phyloP scores from a whole-genome alignment of 2,888 invertebrate species.

The Metalampra italica region DNA sequence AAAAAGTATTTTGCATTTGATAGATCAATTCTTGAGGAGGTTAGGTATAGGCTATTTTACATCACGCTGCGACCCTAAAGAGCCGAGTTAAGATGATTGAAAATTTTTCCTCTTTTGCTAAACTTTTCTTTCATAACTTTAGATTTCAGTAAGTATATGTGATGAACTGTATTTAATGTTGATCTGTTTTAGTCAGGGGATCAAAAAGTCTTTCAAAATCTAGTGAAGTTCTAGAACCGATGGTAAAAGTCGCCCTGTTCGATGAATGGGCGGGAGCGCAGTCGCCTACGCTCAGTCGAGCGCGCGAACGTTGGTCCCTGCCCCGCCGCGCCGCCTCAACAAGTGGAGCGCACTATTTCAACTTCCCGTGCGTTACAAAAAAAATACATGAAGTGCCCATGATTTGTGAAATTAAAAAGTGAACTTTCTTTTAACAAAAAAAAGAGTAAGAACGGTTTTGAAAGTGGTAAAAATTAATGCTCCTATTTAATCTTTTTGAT shows the following conservation, averaged over 20 bases:
- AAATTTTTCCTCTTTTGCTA: too few species aligned
- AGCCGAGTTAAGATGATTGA: too few species aligned
- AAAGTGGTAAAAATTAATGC: constrained; percentile 20
- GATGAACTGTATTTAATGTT: too few species aligned
- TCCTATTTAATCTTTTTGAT: constrained; percentile 12
- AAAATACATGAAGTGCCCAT: constrained; percentile 9
- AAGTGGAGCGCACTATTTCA: constrained; percentile 43
- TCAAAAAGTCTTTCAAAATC: not conserved
- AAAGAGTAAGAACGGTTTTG: constrained; percentile 12
- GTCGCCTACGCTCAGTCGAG: constrained; percentile 68
- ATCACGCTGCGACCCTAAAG: too few species aligned
- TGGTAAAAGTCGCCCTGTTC: constrained; percentile 10
- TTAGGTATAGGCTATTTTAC: too few species aligned
- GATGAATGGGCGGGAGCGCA: constrained; percentile 71
- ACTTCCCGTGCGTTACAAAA: constrained; percentile 26
- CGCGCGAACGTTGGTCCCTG: constrained; percentile 66
- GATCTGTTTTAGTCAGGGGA: too few species aligned
- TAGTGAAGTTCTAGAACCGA: not conserved
- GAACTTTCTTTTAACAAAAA: constrained; percentile 13
- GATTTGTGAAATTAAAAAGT: constrained; percentile 10
- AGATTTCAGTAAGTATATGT: too few species aligned
- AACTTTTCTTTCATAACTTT: too few species aligned
- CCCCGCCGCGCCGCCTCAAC: constrained; percentile 46
- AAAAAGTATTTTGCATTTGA: too few species aligned
- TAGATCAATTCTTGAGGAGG: too few species aligned